Conservation (phyloP, 2,888 invertebrate genomes). For the Drosophila macrospina region DNA sequence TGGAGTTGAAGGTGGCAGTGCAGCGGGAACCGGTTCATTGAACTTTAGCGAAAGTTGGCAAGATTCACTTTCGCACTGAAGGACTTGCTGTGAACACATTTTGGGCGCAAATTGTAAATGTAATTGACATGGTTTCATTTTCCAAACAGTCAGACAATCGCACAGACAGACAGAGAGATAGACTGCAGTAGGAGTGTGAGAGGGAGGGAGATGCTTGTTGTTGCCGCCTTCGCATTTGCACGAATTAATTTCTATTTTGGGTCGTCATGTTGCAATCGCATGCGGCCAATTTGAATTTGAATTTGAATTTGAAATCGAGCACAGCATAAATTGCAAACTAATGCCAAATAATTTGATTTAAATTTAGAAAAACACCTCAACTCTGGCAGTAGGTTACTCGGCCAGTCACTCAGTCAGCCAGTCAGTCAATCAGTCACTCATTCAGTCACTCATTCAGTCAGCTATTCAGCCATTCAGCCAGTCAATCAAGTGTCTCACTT, state of each 20-base stretch:
- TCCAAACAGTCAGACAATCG: constrained; percentile 19
- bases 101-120: constrained; percentile 64
- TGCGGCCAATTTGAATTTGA: constrained; percentile 49
- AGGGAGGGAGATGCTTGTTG: neutral
- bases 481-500: constrained; percentile 25
- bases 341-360: constrained; percentile 77
- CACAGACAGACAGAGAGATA: neutral
- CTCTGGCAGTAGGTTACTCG: constrained; percentile 59
- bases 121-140: constrained; percentile 81
- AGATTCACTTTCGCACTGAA: constrained; percentile 55
- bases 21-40: constrained; percentile 56
- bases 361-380: constrained; percentile 51
- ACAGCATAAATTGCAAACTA: constrained; percentile 74
- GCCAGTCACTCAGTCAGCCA: constrained; percentile 41
- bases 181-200: neutral
- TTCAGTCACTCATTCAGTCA: constrained; percentile 35
- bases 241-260: constrained; percentile 77
- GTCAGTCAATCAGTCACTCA: constrained; percentile 20
- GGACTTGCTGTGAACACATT: constrained; percentile 26
- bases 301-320: constrained; percentile 46
- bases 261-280: constrained; percentile 61
- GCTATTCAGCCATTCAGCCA: constrained; percentile 20
- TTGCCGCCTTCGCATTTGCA: constrained; percentile 54
- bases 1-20: constrained; percentile 14
- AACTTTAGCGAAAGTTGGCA: constrained; percentile 47